Evolutionary conservation across 2,113 vertebrate species (phyloP), one percentile per base, ranked within the genome.

Genomic region (Deroptyus accipitrinus): DNA sequence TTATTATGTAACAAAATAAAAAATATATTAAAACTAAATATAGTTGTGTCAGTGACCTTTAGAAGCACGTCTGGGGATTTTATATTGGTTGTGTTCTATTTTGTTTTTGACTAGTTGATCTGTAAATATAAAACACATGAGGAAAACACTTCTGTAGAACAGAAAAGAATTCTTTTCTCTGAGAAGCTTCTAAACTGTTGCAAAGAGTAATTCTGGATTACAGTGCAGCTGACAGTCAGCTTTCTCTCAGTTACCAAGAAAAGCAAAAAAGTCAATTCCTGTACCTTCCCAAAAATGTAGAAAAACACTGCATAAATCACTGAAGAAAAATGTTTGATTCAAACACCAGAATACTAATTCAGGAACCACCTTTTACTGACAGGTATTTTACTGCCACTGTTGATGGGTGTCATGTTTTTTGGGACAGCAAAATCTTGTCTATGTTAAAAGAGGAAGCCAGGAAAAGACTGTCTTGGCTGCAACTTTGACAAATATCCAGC

Each of bases 21-120:
- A 92, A 94, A 88, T 42, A 27, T 27, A 70, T 67, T 81, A 76
- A 72, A 94, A 66, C 31, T 85, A 95, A 82, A 72, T 75, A 76
- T 30, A 86, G 62, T 52, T 80, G 63, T 72, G 41, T 46, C 66
- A 41, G 86, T 49, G 46, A 91, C 83, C 57, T 83, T 88, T 80
- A 73, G 76, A 88, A 92, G 44, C 24, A 62, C 13, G 28, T 48
- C 82, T 57, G 1, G n/a, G 33, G 83, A 49, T 86, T 77, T 93
- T 80, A 37, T 49, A 86, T 17, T 64, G 55, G 14, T 69, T 86
- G 33, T 83, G 49, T 23, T 90, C 57, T 89, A 8, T 52, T 78
- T 87, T 91, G 30, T 20, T 75, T 88, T 69, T 83, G n/a, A 83
- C 87, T 46, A 55, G 57, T 55, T 85, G 92, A 51, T 87, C 91